phyloP scores from a whole-genome alignment of 2,797 vertebrate species.

The Acanthornis magna region DNA sequence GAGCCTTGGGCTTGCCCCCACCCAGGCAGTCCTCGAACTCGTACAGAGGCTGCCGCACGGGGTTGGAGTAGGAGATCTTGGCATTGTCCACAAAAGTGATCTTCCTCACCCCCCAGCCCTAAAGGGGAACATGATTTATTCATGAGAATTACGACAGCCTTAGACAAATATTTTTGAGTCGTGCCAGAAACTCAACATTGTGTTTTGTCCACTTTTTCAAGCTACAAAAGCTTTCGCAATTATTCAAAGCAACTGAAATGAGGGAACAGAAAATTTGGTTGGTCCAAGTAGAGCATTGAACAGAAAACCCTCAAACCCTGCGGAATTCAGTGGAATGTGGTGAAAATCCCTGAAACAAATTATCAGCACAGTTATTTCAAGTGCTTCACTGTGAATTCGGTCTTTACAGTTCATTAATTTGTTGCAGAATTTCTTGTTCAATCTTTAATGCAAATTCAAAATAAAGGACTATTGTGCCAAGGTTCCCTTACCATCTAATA shows the following conservation, averaged over 20 bases:
- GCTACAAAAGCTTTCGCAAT: not conserved
- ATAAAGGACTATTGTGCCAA: not conserved
- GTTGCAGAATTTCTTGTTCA: not conserved
- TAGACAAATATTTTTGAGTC: not conserved
- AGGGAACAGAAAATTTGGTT: not conserved
- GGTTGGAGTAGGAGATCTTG: slow-evolving; percentile 97
- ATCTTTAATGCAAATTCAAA: not conserved
- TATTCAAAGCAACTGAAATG: not conserved
- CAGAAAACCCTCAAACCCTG: not conserved
- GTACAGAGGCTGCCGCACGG: slow-evolving; percentile 93
- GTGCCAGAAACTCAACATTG: not conserved
- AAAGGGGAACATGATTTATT: not conserved
- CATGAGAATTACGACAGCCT: not conserved
- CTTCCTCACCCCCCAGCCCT: slow-evolving; percentile 97
- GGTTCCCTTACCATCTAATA: not conserved
- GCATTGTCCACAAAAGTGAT: slow-evolving; percentile 98
- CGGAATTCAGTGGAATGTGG: not conserved
- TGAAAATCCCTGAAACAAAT: not conserved
- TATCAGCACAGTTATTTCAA: not conserved
- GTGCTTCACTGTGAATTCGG: not conserved
- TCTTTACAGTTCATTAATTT: not conserved
- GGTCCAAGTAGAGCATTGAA: not conserved
- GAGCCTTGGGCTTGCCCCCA: slow-evolving; percentile 90
- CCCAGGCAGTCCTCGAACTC: slow-evolving; percentile 95
- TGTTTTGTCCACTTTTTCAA: not conserved